A percentile compares a stretch with the other conserved stretches of the same genome.
Evolutionary conservation across 2,888 invertebrate species (phyloP).

Genomic region (Disparrhopalites patrizii): DNA sequence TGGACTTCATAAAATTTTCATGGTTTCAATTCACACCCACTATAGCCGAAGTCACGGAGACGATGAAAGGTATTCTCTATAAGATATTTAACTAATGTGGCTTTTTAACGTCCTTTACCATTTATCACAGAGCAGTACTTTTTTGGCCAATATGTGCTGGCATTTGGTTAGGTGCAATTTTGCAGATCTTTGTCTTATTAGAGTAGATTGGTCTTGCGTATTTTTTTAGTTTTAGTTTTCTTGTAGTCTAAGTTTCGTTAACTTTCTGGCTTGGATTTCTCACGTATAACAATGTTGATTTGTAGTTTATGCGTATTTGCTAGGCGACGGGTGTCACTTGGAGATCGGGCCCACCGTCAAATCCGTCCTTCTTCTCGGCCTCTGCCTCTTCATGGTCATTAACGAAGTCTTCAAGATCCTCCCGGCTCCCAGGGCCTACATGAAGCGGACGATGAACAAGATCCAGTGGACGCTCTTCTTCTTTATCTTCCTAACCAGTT

Average conservation of each 20-base stretch:
- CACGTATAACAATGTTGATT: not conserved
- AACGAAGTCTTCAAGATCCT: conserved; percentile 47
- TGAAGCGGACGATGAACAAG: conserved; percentile 41
- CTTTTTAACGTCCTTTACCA: no score
- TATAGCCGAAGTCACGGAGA: conserved; percentile 21
- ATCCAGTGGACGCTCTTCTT: conserved; percentile 44
- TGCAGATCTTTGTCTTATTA: no score
- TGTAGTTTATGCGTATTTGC: not conserved
- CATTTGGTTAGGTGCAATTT: no score
- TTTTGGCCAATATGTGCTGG: no score
- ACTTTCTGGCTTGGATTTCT: not conserved
- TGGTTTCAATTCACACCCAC: conserved; percentile 45
- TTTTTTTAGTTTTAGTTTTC: no score
- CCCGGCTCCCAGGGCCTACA: conserved; percentile 41
- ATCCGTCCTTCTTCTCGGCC: conserved; percentile 39
- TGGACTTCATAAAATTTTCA: conserved; percentile 46
- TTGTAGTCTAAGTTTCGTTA: not conserved
- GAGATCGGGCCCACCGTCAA: conserved; percentile 47
- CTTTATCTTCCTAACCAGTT: conserved; percentile 44
- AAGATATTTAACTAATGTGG: no score
- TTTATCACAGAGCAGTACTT: no score
- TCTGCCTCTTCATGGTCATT: conserved; percentile 43
- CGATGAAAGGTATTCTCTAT: conserved; percentile 15
- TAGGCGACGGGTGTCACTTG: conserved; percentile 37
- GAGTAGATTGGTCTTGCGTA: no score